phyloP scores from a whole-genome alignment of 2,113 vertebrate species.

The Myxocyprinus asiaticus region DNA sequence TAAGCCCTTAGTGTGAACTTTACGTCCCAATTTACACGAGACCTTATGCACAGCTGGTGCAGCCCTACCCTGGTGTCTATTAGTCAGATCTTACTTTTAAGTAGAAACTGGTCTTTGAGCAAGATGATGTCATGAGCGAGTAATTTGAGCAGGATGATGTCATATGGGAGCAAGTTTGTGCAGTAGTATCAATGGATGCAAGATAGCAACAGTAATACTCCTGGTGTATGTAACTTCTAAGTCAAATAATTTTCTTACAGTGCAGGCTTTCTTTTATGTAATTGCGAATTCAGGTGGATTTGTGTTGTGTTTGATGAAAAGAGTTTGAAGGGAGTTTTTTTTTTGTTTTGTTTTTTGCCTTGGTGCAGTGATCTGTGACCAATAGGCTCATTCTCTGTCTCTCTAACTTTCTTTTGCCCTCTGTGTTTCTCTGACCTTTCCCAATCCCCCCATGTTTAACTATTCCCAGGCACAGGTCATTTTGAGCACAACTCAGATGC shows the following conservation, averaged over 20 bases:
- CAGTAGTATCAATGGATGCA: not conserved
- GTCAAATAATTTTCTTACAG: no score
- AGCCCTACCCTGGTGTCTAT: conserved; percentile 1
- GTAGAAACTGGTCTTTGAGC: conserved; percentile 8
- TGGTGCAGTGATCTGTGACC: not conserved
- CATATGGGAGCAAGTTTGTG: not conserved
- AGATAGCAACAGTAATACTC: not conserved
- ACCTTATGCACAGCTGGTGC: no score
- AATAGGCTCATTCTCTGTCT: not conserved
- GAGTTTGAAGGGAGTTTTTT: conserved; percentile 16
- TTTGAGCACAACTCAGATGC: conserved; percentile 12
- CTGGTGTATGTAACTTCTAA: no score
- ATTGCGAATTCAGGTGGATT: no score
- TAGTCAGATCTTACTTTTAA: conserved; percentile 31
- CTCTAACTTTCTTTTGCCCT: not conserved
- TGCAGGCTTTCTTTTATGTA: no score
- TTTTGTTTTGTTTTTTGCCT: not conserved
- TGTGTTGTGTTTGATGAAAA: not conserved
- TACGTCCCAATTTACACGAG: no score
- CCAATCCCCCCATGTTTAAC: conserved; percentile 2
- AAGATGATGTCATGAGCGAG: conserved; percentile 23
- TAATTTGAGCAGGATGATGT: conserved; percentile 8
- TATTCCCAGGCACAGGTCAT: conserved; percentile 20
- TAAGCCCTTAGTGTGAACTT: no score
- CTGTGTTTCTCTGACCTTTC: conserved; percentile 37